Percentiles rank a stretch among this genome's conserved stretches.
phyloP scores from a whole-genome alignment of 2,113 vertebrate genomes.

The Anas platyrhynchos region DNA sequence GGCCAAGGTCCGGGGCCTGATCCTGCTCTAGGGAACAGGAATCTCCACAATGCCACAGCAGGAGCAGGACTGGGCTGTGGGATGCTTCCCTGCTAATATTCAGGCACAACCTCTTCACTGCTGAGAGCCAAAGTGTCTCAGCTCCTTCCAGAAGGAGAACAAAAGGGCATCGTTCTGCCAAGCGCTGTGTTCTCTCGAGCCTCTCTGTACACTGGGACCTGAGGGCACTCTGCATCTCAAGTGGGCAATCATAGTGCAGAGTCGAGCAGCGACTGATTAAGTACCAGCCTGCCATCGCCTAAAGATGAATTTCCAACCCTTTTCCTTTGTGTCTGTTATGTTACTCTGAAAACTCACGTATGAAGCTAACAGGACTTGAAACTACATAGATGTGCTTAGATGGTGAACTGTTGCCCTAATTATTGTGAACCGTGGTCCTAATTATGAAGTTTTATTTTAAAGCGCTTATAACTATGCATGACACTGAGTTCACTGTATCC shows the following conservation, averaged over 20 bases:
- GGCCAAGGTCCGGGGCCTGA: neutral
- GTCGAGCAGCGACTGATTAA: neutral
- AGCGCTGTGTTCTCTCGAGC: fast-evolving
- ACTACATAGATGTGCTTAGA: neutral
- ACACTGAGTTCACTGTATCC: neutral
- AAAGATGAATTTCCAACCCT: neutral
- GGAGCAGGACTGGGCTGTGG: neutral
- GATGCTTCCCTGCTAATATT: neutral
- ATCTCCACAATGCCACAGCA: fast-evolving
- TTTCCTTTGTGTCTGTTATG: neutral
- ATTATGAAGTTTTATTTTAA: neutral
- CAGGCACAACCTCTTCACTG: neutral
- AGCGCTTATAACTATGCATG: neutral
- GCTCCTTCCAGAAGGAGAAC: neutral
- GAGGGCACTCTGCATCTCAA: neutral
- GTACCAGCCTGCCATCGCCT: neutral
- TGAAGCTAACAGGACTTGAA: neutral
- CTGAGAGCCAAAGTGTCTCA: neutral
- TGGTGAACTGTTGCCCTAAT: neutral
- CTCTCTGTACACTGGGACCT: fast-evolving
- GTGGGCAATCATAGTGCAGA: neutral
- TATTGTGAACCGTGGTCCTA: neutral
- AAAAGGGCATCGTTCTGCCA: neutral
- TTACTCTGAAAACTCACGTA: neutral
- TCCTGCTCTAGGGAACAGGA: neutral